Base-by-base conservation (phyloP, 2,888 invertebrate species). In the Platypus cylindrus region DNA sequence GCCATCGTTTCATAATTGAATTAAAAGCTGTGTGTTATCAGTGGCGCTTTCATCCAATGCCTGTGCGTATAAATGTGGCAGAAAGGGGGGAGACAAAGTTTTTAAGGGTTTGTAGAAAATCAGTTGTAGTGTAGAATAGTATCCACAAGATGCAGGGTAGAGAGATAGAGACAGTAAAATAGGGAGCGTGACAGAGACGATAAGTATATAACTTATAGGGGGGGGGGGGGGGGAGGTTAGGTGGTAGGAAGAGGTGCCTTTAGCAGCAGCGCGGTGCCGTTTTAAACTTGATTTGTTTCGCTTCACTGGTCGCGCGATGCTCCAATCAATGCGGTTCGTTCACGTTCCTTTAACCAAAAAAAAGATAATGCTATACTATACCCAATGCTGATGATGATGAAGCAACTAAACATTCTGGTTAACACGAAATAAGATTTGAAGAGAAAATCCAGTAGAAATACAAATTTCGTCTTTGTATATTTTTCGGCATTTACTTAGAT, bases 271-370 rank as follows among this genome's bases (percentile, higher is more conserved):
- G n/a, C n/a, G 37, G 47, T 43, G 38, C 50, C 54, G 58, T 55
- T 60, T 59, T 59, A 60, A 60, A 61, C 60, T 59, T 59, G 60
- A 62, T 62, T 62, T 53, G 59, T 60, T 56, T 61, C 61, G 60
- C 61, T 60, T 59, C 56, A 62, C 56, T 62, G 62, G 62, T 49
- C 49, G 57, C 54, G 49, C 59, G 56, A 53, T 58, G 56, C 58
- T 59, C 62, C 62, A 62, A 62, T 62, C 62, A 62, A 60, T 62
- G 60, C 53, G 50, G 52, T 50, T 53, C 56, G 51, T 54, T 52
- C 50, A 50, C 50, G 48, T 24, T 5, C 24, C n/a, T n/a, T 12
- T 12, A 12, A 24, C n/a, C n/a, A 24, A 24, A 20, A 20, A 20
- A 24, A 24, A 49, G 32, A 36, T 34, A 34, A 34, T 34, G 28